phyloP scores from a whole-genome alignment of 2,888 invertebrate species.

The Laspeyria flexula region DNA sequence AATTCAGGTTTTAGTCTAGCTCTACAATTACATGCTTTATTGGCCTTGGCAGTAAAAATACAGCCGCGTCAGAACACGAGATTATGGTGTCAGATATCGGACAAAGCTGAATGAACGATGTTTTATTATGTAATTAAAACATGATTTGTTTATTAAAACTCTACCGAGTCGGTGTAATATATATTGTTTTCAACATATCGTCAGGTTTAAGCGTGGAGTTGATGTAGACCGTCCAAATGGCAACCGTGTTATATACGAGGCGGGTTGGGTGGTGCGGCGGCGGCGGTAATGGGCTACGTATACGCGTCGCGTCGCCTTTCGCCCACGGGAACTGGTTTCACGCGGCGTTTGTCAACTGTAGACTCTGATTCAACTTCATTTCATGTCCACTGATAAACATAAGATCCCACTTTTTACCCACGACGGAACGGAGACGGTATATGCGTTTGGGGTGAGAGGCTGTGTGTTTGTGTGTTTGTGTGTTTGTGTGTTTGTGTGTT shows the following conservation, averaged over 20 bases:
- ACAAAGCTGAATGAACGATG: slow-evolving; percentile 1
- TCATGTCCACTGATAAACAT: slow-evolving; percentile 29
- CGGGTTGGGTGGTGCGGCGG: slow-evolving; percentile 42
- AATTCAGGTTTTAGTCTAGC: too few relatives aligned
- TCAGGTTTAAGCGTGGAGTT: slow-evolving; percentile 27
- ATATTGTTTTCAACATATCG: slow-evolving; percentile 15
- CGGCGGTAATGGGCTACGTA: slow-evolving; percentile 38
- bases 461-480: too few relatives aligned
- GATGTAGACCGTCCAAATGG: slow-evolving; percentile 39
- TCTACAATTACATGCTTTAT: background rate
- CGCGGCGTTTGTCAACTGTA: slow-evolving; percentile 48
- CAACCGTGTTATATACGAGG: slow-evolving; percentile 33
- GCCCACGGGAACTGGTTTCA: slow-evolving; percentile 73
- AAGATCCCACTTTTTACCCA: too few relatives aligned
- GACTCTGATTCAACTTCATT: slow-evolving; percentile 41
- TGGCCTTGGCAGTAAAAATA: slow-evolving; percentile 1
- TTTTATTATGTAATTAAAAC: slow-evolving; percentile 8
- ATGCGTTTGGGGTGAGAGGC: too few relatives aligned
- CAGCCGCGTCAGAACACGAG: background rate
- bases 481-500: too few relatives aligned
- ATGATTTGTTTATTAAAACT: slow-evolving; percentile 3
- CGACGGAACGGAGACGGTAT: too few relatives aligned
- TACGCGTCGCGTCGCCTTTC: slow-evolving; percentile 60
- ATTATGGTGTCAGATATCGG: slow-evolving; percentile 6
- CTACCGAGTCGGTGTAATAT: background rate